A percentile compares a stretch with the other conserved stretches of the same genome.
These are phyloP conservation scores for Poecilia picta DNA, from an alignment of 2,797 vertebrate genomes.

Conservation along the genomic window DNA sequence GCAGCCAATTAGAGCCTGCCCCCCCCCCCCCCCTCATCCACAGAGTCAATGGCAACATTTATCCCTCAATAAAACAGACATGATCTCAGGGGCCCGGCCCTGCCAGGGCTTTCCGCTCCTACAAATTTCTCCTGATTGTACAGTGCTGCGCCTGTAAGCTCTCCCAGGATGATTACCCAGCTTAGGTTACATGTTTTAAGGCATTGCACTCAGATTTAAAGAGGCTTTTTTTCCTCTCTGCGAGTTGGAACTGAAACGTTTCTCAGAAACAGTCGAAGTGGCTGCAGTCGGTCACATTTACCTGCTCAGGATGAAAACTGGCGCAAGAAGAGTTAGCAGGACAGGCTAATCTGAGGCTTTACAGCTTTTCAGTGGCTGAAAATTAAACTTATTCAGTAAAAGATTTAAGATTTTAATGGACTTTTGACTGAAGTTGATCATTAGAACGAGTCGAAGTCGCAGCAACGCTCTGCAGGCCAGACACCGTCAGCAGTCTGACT, in stretches of 20 bases:
- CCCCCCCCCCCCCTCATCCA: conserved; percentile 33
- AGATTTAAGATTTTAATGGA: background rate
- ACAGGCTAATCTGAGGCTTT: conserved; percentile 1
- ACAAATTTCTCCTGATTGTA: conserved; percentile 72
- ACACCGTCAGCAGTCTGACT: background rate
- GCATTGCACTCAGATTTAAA: conserved; percentile 28
- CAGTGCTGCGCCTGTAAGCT: conserved; percentile 65
- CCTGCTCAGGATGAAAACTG: conserved; percentile 19
- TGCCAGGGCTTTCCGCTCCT: conserved; percentile 67
- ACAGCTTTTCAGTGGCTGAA: background rate
- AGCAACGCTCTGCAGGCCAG: background rate
- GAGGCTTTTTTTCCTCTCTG: background rate
- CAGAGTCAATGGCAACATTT: conserved; percentile 74
- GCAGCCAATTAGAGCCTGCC: conserved; percentile 71
- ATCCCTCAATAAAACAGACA: conserved; percentile 76
- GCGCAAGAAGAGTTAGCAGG: conserved; percentile 29
- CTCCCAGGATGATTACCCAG: conserved; percentile 63
- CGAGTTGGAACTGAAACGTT: conserved; percentile 5
- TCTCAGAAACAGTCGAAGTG: background rate
- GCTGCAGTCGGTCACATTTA: background rate
- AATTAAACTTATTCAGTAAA: no score
- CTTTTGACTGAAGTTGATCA: background rate
- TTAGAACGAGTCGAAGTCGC: background rate
- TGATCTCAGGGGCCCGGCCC: conserved; percentile 63
- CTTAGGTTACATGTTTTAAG: conserved; percentile 62